phyloP scores from a whole-genome alignment of 2,888 invertebrate species.

The Portevinia maculata region DNA sequence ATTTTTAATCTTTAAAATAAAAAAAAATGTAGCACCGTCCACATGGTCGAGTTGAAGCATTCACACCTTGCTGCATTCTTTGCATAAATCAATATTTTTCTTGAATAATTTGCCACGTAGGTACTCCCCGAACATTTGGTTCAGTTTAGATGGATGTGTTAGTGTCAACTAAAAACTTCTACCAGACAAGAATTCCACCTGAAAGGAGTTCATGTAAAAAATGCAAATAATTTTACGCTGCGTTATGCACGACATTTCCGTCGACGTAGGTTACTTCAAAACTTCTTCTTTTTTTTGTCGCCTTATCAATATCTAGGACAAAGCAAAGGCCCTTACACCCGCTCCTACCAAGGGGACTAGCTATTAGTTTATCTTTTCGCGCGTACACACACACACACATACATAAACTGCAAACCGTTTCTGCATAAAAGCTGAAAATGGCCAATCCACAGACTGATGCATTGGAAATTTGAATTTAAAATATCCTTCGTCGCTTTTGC shows the following conservation, averaged over 20 bases:
- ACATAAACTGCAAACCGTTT: neutral
- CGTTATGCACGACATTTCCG: constrained; percentile 34
- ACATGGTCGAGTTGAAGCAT: constrained; percentile 38
- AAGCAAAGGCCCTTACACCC: neutral
- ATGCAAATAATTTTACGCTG: constrained; percentile 43
- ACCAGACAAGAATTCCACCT: constrained; percentile 8
- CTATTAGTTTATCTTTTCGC: constrained; percentile 32
- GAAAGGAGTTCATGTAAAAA: constrained; percentile 13
- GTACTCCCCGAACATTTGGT: constrained; percentile 7
- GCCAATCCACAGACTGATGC: constrained; percentile 42
- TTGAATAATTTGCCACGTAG: constrained; percentile 45
- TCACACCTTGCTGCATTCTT: constrained; percentile 52
- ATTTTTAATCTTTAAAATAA: constrained; percentile 6
- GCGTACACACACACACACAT: neutral
- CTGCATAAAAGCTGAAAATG: constrained; percentile 1
- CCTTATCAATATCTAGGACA: constrained; percentile 23
- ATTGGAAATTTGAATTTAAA: constrained; percentile 64
- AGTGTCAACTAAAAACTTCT: neutral
- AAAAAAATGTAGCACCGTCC: constrained; percentile 1
- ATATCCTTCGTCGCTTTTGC: constrained; percentile 31
- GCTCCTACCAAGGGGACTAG: neutral
- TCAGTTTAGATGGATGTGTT: neutral
- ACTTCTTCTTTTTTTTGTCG: neutral
- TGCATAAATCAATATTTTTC: constrained; percentile 52
- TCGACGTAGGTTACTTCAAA: neutral